Evolutionary conservation across 2,888 invertebrate species (phyloP), one percentile per base, ranked within the genome.

Genomic region (Peribatodes rhomboidaria): DNA sequence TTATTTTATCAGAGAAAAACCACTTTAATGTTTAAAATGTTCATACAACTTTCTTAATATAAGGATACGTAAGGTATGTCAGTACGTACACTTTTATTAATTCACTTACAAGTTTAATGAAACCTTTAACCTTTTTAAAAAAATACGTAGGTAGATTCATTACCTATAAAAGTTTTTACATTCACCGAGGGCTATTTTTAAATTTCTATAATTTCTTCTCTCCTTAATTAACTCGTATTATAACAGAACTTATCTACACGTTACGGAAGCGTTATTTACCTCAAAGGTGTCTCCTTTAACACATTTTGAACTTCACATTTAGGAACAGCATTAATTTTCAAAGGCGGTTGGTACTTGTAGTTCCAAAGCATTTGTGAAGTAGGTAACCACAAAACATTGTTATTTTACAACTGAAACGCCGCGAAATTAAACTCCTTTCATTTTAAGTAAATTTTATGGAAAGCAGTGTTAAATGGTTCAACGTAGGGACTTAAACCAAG

Each of bases 311-410:
- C 41, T 22, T 47, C 44, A 53, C 31, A 57, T 52, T 57, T 52
- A 46, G 39, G 20, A 37, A 52, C 22, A 46, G 31, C 56, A 62
- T 44, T 57, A 49, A 56, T 64, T 55, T 55, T 58, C 54, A 58
- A 64, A 63, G 41, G 42, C 42, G 2, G 35, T 14, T 31, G 27
- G 14, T 37, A 52, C 52, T 22, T 33, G 31, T 64, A 42, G 35
- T 58, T 59, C 49, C 11, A 59, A 55, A 64, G 31, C 59, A 64
- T 50, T 59, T 44, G 39, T 37, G 16, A 41, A 55, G 62, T n/a
- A n/a, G n/a, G n/a, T 64, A 71, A 67, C 61, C 64, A 41, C 71
- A 70, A 68, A 68, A 69, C 60, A 61, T 64, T 63, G 59, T 67
- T 68, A 67, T 59, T 59, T 56, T 61, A 67, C 64, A 69, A 66